A percentile compares a stretch with the other conserved stretches of the same genome.
Conservation (phyloP, 30 jellyfish, hydroid and myxozoan species). For the Euphysa ruthae region DNA sequence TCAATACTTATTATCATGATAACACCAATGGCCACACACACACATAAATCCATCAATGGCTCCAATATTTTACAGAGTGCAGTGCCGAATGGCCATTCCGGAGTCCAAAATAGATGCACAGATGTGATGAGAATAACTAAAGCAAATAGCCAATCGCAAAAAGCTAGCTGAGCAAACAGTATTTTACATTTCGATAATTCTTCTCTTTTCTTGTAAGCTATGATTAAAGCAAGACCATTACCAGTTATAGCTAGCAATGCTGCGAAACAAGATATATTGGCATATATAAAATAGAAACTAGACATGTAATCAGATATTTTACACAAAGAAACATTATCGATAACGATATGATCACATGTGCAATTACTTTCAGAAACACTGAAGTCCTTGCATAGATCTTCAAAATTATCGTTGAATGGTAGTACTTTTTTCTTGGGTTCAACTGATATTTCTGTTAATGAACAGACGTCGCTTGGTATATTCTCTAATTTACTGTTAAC, state of each 20-base stretch:
- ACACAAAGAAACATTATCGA: no score
- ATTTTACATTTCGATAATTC: conserved; percentile 20
- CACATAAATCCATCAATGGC: background rate
- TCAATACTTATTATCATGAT: conserved; percentile 23
- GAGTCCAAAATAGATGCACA: conserved; percentile 1
- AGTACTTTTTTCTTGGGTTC: no score
- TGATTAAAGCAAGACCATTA: background rate
- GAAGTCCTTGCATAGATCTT: no score
- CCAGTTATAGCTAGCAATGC: background rate
- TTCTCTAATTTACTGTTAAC: no score
- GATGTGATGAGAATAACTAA: conserved; percentile 16
- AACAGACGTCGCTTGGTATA: no score
- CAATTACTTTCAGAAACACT: no score
- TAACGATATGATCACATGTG: no score
- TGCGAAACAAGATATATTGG: no score
- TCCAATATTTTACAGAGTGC: background rate
- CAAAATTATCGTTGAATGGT: no score
- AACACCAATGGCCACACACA: conserved; percentile 12
- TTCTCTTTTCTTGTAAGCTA: background rate
- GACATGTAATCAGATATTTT: no score
- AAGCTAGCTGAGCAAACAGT: conserved; percentile 16
- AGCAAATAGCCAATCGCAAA: conserved; percentile 4
- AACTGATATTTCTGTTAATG: no score
- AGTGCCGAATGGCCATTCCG: background rate
- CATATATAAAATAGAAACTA: no score